These are phyloP conservation scores for Phalacrocorax brasilianus DNA, from an alignment of 2,113 vertebrate species.

Conservation along the genomic window DNA sequence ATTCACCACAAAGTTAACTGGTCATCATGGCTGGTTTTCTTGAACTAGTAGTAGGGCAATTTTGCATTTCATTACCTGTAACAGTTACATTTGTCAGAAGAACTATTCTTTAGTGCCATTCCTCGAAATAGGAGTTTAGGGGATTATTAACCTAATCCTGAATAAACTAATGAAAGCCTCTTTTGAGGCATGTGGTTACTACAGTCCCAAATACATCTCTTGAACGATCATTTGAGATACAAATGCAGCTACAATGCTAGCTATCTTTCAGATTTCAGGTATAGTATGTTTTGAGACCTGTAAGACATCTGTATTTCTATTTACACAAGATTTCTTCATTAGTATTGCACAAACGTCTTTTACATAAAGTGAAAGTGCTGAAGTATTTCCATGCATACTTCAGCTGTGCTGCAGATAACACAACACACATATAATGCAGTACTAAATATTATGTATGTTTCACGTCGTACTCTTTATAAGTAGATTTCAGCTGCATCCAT, in stretches of 20 bases:
- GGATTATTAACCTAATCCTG: slow-evolving; percentile 56
- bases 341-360: background rate
- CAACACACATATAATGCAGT: background rate
- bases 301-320: background rate
- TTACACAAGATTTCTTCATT: background rate
- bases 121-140: slow-evolving; percentile 13
- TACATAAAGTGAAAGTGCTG: background rate
- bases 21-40: background rate
- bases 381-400: background rate
- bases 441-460: background rate
- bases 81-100: background rate
- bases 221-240: background rate
- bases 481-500: background rate
- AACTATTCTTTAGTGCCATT: background rate
- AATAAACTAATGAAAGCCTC: slow-evolving; percentile 59
- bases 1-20: background rate
- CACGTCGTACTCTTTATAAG: background rate
- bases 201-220: background rate
- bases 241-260: background rate
- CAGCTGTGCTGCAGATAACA: background rate
- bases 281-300: background rate
- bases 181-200: background rate
- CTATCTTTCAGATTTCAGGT: background rate
- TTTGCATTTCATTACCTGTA: background rate
- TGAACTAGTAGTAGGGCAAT: background rate